Evolutionary conservation across 2,888 invertebrate species (phyloP), one percentile per base, ranked within the genome.

Genomic region (Hirudinaria manillensis): DNA sequence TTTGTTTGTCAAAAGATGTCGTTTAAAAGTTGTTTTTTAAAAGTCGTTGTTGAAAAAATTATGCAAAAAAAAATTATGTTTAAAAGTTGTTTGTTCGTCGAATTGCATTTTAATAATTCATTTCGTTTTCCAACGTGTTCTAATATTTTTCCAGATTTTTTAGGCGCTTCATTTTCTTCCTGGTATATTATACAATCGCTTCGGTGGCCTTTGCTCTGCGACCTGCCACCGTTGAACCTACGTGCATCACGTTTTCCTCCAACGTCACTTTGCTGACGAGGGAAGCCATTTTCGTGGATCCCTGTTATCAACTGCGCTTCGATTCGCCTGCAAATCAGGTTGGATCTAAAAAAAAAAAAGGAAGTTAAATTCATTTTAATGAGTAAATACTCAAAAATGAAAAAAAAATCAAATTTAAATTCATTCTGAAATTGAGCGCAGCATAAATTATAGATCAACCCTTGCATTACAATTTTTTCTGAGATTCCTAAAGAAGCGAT

Each of bases 141-240:
- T 24, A 61, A 61, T 19, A 29, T 51, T 24, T 56, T 83, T 86
- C 61, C 84, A 93, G 95, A 77, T 96, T 97, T 86, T 95, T 95
- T 85, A 89, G 92, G 6, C 93, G 96, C 83, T 95, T 98, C 84
- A 90, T 92, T 78, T 88, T 93, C 75, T 98, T 98, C 85, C 89
- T 92, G 19, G 89, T 92, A 77, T 97, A 98, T 86, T 98, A 97
- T 84, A 83, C 94, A 38, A 89, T 94, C 70, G 94, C 96, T 3
- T 86, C 94, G 78, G 89, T 92, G 10, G 93, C 94, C 80, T 96
- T 97, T 82, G 92, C 92, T 1, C 86, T 93, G 70, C 89, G 98
- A 3, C 97, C 97, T 7, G 80, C 78, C 3, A 80, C 79, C 0
- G 77, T 76, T 70, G 51, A 45, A n/a, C 32, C 71, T 1, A 1